A percentile compares a stretch with the other conserved stretches of the same genome.
Conservation (phyloP, 2,113 vertebrate species). For the Gymnorhina tibicen region DNA sequence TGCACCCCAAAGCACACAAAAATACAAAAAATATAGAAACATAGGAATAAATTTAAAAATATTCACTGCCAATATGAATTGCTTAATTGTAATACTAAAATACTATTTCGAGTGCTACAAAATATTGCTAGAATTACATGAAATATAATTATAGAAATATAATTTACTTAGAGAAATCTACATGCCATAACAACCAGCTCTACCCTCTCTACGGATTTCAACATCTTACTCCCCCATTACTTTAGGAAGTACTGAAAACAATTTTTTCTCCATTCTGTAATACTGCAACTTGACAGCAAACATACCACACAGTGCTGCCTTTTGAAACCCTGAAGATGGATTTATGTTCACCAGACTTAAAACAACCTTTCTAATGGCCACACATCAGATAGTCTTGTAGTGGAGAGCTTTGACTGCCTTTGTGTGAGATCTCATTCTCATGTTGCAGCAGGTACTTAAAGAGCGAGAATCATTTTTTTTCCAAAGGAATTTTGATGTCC, state of each 20-base stretch:
- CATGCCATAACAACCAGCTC: neutral
- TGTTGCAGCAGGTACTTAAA: slow-evolving; percentile 44
- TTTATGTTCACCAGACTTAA: slow-evolving; percentile 1
- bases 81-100: neutral
- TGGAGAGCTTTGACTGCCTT: neutral
- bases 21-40: neutral
- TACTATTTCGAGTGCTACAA: neutral
- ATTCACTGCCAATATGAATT: neutral
- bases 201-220: neutral
- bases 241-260: neutral
- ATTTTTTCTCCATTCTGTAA: neutral
- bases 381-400: neutral
- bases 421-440: slow-evolving; percentile 29
- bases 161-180: neutral
- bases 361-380: neutral
- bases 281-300: neutral
- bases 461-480: neutral
- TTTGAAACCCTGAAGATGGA: neutral
- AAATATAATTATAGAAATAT: neutral
- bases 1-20: neutral
- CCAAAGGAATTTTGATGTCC: slow-evolving; percentile 16
- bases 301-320: neutral
- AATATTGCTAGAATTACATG: neutral
- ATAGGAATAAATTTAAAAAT: neutral
- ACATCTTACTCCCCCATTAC: neutral